Conservation (phyloP, 2,797 vertebrate species). For the Benthosema pterotum region DNA sequence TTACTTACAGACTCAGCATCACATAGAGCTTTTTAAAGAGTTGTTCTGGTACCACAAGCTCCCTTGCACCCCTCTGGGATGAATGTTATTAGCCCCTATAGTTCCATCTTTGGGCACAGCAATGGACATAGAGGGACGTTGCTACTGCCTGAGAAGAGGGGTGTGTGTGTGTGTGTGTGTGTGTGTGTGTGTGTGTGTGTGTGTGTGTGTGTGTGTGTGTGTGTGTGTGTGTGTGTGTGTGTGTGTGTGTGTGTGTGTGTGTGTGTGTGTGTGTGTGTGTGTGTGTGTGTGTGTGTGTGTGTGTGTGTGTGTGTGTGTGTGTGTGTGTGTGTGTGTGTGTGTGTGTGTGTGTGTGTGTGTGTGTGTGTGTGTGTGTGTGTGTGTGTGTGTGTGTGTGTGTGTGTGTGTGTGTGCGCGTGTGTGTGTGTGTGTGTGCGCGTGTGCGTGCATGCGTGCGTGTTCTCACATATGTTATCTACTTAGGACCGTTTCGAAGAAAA, state of each 20-base stretch:
- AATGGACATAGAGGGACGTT: slow-evolving; percentile 23
- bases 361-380: too few species aligned
- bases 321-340: too few species aligned
- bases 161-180: slow-evolving; percentile 11
- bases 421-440: too few species aligned
- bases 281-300: neutral
- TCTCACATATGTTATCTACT: too few species aligned
- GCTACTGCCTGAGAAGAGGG: neutral
- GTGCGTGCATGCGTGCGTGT: too few species aligned
- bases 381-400: too few species aligned
- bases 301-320: neutral
- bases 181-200: neutral
- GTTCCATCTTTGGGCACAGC: slow-evolving; percentile 43
- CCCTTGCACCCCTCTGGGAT: slow-evolving; percentile 31
- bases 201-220: slow-evolving; percentile 6
- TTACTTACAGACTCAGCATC: slow-evolving; percentile 76
- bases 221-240: slow-evolving; percentile 9
- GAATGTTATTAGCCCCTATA: slow-evolving; percentile 45
- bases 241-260: too few species aligned
- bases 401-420: too few species aligned
- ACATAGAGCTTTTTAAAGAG: slow-evolving; percentile 64
- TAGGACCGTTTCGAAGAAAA: too few species aligned
- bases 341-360: too few species aligned
- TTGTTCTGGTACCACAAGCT: slow-evolving; percentile 43
- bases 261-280: too few species aligned